Evolutionary conservation across 2,113 vertebrate species (phyloP).

Genomic region (Lophotis ruficrista): DNA sequence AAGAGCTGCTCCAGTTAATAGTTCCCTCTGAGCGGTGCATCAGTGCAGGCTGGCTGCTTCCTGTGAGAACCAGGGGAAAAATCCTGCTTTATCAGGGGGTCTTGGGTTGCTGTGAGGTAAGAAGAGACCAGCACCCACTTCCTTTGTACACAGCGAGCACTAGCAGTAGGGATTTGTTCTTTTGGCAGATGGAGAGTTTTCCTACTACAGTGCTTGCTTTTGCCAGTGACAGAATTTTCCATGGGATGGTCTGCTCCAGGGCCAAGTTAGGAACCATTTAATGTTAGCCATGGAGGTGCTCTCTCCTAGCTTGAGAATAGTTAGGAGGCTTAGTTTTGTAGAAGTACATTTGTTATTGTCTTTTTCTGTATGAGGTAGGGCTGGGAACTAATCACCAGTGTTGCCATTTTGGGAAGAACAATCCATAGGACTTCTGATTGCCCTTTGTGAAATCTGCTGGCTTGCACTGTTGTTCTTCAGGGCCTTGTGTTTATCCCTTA

Average conservation of each 20-base stretch:
- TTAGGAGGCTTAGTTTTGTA: background rate
- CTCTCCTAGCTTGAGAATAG: background rate
- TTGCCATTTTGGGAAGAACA: background rate
- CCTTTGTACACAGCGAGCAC: background rate
- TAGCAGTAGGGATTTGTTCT: background rate
- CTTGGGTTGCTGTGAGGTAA: background rate
- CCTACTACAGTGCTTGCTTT: background rate
- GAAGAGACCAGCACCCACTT: background rate
- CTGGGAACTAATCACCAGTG: background rate
- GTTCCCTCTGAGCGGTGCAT: background rate
- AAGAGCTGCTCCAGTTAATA: background rate
- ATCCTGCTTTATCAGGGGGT: background rate
- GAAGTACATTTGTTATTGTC: accelerated
- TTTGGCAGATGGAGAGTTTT: background rate
- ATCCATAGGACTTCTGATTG: background rate
- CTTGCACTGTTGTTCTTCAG: background rate
- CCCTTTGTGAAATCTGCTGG: background rate
- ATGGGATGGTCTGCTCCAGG: background rate
- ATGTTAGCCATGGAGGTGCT: background rate
- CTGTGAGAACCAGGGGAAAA: background rate
- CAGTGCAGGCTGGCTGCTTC: background rate
- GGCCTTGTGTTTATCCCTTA: background rate
- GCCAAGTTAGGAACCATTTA: background rate
- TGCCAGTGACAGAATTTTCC: background rate
- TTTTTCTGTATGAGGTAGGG: background rate